phyloP scores from a whole-genome alignment of 2,113 vertebrate species.

The Upupa epops region DNA sequence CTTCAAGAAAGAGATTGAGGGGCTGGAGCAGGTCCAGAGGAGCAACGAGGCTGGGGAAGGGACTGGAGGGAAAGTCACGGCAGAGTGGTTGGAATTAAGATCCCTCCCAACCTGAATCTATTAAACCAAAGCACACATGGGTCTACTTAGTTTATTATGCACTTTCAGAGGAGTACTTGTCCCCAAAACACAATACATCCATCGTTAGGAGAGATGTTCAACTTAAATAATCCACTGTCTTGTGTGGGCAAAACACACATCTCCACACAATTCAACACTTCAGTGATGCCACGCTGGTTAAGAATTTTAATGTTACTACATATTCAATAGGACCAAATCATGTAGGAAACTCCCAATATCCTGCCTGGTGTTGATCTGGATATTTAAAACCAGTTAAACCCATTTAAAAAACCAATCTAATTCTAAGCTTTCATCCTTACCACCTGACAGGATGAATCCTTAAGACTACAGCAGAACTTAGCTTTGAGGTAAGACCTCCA shows the following conservation, averaged over 20 bases:
- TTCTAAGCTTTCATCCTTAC: not conserved
- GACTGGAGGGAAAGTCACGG: too few relatives aligned
- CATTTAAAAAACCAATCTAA: not conserved
- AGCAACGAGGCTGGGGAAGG: too few relatives aligned
- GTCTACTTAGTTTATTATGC: not conserved
- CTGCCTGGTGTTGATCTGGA: not conserved
- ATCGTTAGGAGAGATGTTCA: not conserved
- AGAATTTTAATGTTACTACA: not conserved
- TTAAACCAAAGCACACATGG: not conserved
- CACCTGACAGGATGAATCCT: not conserved
- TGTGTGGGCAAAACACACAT: not conserved
- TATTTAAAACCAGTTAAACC: not conserved
- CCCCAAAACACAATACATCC: not conserved
- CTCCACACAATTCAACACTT: not conserved
- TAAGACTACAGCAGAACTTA: not conserved
- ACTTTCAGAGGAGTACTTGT: not conserved
- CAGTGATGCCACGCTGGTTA: not conserved
- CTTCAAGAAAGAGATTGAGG: too few relatives aligned
- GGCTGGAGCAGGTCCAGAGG: too few relatives aligned
- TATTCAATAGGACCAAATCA: not conserved
- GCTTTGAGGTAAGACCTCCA: not conserved
- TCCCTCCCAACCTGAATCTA: too few relatives aligned
- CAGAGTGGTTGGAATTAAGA: too few relatives aligned
- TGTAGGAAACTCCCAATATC: not conserved
- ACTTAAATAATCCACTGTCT: not conserved